phyloP scores from a whole-genome alignment of 2,113 vertebrate species.

The Corythornis vintsioides region DNA sequence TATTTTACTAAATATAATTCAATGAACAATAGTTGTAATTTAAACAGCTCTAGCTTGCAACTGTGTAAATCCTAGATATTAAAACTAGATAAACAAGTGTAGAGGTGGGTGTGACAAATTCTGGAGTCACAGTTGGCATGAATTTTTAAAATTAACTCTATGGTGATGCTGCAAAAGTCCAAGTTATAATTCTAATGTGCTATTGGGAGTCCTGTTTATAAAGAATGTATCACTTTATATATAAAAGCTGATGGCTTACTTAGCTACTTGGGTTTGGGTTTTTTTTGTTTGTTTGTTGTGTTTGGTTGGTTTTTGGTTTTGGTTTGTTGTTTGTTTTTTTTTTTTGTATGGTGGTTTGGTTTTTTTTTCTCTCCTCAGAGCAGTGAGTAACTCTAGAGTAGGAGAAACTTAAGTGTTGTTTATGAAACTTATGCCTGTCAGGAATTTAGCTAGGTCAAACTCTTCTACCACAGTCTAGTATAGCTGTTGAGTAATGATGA shows the following conservation, averaged over 20 bases:
- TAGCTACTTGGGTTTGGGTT: background rate
- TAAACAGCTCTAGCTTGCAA: background rate
- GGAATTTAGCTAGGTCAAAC: background rate
- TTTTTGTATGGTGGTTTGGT: background rate
- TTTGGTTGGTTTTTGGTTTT: background rate
- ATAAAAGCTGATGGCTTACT: conserved; percentile 21
- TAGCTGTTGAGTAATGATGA: background rate
- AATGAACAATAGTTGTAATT: conserved; percentile 20
- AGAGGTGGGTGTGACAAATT: conserved; percentile 1
- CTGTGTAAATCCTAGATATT: conserved; percentile 14
- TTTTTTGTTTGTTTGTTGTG: background rate
- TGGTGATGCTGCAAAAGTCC: background rate
- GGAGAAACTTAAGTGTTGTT: background rate
- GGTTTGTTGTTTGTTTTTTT: background rate
- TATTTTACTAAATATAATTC: conserved; percentile 1
- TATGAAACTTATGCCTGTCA: background rate
- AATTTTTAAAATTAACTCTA: conserved; percentile 66
- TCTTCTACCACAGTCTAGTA: conserved; percentile 33
- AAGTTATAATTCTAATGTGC: conserved; percentile 20
- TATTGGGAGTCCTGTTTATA: conserved; percentile 48
- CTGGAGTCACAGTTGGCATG: background rate
- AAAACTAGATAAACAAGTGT: background rate
- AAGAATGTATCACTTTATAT: conserved; percentile 62
- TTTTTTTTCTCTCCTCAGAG: background rate
- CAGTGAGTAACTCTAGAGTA: background rate